Percentiles rank a stretch among this genome's conserved stretches.
Evolutionary conservation across 2,888 invertebrate species (phyloP).

Genomic region (Argyresthia albistria): DNA sequence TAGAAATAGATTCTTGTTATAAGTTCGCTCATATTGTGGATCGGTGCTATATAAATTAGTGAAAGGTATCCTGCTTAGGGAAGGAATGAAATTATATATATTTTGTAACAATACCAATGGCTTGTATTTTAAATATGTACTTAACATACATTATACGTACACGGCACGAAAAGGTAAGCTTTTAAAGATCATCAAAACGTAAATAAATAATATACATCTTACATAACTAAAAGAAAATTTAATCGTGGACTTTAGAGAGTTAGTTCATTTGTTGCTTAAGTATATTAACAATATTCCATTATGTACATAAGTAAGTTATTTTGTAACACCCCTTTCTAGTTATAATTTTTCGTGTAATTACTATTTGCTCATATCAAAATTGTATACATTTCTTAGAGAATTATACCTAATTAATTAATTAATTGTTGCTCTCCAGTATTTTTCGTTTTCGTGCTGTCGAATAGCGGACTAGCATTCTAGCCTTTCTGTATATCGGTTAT

Average conservation of each 20-base stretch:
- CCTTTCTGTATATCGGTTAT: constrained; percentile 20
- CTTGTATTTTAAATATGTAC: background rate
- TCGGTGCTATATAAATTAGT: constrained; percentile 50
- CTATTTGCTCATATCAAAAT: constrained; percentile 68
- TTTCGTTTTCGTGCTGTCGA: constrained; percentile 10
- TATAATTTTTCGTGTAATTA: constrained; percentile 38
- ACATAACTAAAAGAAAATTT: background rate
- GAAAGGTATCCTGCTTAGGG: background rate
- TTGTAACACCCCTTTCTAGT: constrained; percentile 46
- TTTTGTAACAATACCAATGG: background rate
- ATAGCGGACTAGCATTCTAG: constrained; percentile 36
- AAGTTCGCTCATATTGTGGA: constrained; percentile 45
- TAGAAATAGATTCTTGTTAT: constrained; percentile 4
- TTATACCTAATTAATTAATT: constrained; percentile 10
- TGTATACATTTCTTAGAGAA: constrained; percentile 35
- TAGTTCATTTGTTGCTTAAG: background rate
- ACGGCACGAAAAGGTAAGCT: background rate
- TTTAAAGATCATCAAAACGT: background rate
- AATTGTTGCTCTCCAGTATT: constrained; percentile 10
- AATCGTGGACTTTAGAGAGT: background rate
- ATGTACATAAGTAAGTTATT: constrained; percentile 61
- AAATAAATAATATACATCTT: background rate
- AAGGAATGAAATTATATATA: background rate
- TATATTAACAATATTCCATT: constrained; percentile 52
- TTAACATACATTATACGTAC: background rate